Percentiles rank a stretch among this genome's conserved stretches.
Evolutionary conservation across 2,113 vertebrate genomes (phyloP).

Genomic region (mouse (Mus musculus)): DNA sequence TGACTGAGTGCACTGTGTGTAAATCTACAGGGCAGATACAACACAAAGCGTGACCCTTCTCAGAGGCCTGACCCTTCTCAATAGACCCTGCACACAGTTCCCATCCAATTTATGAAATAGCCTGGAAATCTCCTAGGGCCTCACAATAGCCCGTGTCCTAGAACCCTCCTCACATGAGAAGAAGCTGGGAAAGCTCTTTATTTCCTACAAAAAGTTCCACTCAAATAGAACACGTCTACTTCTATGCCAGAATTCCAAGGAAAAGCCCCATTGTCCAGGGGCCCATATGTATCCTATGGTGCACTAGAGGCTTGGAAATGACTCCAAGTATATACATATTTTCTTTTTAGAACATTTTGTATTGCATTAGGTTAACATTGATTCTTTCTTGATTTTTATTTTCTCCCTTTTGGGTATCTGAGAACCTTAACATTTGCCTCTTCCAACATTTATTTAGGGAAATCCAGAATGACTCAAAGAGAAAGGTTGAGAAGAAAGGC

Average conservation of each 20-base stretch:
- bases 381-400: not conserved
- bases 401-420: not conserved
- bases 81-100: not conserved
- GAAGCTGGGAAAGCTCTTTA: not conserved
- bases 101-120: not conserved
- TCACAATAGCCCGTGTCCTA: not conserved
- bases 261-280: not conserved
- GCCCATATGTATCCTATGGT: not conserved
- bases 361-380: slow-evolving; percentile 20
- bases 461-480: slow-evolving; percentile 9
- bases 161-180: not conserved
- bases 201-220: not conserved
- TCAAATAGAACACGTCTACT: not conserved
- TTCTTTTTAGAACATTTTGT: slow-evolving; percentile 13
- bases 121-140: not conserved
- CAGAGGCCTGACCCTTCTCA: not conserved
- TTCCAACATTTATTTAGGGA: slow-evolving; percentile 1
- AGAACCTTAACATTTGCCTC: not conserved
- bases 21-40: not conserved
- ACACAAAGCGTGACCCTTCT: not conserved
- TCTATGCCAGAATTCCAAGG: not conserved
- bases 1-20: not conserved
- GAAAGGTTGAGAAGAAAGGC: not conserved
- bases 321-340: not conserved
- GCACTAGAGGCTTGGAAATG: not conserved